Conservation (phyloP, 2,113 vertebrate species). For the Cyphomyrus plagiostoma region DNA sequence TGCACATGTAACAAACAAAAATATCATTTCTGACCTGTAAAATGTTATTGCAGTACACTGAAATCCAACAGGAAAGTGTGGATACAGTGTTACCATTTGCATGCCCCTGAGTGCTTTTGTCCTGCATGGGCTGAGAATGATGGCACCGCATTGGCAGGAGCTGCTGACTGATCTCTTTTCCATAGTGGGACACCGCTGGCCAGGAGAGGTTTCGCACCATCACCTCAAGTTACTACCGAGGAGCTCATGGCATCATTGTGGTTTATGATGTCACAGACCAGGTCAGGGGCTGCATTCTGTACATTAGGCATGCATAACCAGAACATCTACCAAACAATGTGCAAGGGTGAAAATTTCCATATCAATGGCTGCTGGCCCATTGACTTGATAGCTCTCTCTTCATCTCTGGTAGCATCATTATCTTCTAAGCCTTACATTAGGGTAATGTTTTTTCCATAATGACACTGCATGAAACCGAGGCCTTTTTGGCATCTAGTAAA, state of each 20-base stretch:
- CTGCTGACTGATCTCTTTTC: not conserved
- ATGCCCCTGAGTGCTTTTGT: not conserved
- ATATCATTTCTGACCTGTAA: not conserved
- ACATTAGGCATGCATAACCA: not conserved
- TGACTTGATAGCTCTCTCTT: not conserved
- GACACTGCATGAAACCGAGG: not conserved
- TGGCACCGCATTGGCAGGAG: not conserved
- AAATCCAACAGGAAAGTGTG: not conserved
- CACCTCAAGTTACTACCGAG: slow-evolving; percentile 2
- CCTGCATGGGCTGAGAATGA: not conserved
- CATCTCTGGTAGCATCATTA: not conserved
- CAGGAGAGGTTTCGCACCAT: slow-evolving; percentile 3
- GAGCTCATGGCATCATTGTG: not conserved
- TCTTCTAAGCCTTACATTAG: not conserved
- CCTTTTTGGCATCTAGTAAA: not conserved
- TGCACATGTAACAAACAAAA: not conserved
- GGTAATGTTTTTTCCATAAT: not conserved
- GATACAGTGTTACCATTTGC: not conserved
- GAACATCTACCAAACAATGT: not conserved
- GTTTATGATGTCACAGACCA: slow-evolving; percentile 1
- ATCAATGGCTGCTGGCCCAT: not conserved
- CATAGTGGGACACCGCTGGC: not conserved
- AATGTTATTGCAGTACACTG: not conserved
- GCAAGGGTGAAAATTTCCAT: not conserved
- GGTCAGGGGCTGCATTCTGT: not conserved